These are phyloP conservation scores for Chalcosyrphus nemorum DNA, from an alignment of 2,888 invertebrate species.

Conservation along the genomic window DNA sequence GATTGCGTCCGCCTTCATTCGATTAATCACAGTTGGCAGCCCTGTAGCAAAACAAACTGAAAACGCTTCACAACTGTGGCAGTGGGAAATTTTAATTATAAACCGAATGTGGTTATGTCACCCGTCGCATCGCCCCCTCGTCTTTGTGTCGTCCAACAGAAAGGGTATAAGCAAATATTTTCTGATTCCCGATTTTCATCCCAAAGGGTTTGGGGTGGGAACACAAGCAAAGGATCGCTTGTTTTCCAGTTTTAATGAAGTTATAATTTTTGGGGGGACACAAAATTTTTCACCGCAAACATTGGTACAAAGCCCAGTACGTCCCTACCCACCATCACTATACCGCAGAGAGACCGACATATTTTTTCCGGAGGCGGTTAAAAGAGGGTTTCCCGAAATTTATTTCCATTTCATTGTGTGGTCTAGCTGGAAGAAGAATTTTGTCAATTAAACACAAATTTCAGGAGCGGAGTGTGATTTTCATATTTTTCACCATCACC, in stretches of 20 bases:
- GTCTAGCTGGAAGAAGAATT: not conserved
- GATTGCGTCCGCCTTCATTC: not conserved
- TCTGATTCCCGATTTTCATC: conserved; percentile 4
- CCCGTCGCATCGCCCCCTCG: not conserved
- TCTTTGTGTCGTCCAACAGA: not conserved
- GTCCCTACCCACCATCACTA: not conserved
- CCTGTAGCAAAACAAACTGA: not conserved
- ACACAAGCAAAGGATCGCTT: not conserved
- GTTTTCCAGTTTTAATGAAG: conserved; percentile 32
- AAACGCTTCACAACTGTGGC: not conserved
- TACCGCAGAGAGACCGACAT: conserved; percentile 1
- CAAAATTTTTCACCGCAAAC: conserved; percentile 24
- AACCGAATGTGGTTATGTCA: conserved; percentile 30
- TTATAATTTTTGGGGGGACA: conserved; percentile 26
- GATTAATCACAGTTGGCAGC: conserved; percentile 10
- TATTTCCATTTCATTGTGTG: conserved; percentile 33
- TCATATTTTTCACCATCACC: conserved; percentile 14
- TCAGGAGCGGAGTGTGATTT: conserved; percentile 12
- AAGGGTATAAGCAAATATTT: conserved; percentile 6
- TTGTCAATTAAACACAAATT: conserved; percentile 37
- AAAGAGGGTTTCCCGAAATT: conserved; percentile 11
- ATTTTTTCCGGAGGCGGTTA: conserved; percentile 26
- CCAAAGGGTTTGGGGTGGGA: not conserved
- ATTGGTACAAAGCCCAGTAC: not conserved
- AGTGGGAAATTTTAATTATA: conserved; percentile 26